These are phyloP conservation scores for Schizotus pectinicornis DNA, from an alignment of 2,888 invertebrate genomes.

Conservation along the genomic window DNA sequence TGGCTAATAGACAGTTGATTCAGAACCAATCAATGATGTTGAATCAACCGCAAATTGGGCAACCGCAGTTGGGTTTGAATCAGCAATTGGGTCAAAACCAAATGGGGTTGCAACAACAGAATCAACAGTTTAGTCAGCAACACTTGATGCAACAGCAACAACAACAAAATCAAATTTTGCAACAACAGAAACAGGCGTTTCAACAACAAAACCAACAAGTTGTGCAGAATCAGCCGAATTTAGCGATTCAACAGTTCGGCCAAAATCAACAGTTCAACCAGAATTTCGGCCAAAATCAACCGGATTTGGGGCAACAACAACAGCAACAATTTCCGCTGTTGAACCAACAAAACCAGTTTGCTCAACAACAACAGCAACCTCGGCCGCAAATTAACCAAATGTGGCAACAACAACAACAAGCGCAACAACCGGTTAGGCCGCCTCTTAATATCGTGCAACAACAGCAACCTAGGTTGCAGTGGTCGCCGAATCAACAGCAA, in stretches of 20 bases:
- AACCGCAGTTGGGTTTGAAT: constrained; percentile 2
- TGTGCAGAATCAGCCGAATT: constrained; percentile 62
- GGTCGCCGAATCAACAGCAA: constrained; percentile 46
- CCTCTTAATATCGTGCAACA: constrained; percentile 32
- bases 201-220: constrained; percentile 54
- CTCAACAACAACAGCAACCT: constrained; percentile 31
- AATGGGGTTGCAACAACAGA: constrained; percentile 53
- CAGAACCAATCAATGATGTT: constrained; percentile 28
- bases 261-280: constrained; percentile 58
- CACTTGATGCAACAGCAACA: constrained; percentile 35
- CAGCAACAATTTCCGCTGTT: constrained; percentile 31
- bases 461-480: constrained; percentile 45
- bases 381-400: constrained; percentile 24
- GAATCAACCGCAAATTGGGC: constrained; percentile 41
- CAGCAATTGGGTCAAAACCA: constrained; percentile 63
- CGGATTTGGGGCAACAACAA: constrained; percentile 24
- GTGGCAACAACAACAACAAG: constrained; percentile 32
- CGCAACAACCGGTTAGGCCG: constrained; percentile 31
- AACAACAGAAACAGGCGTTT: constrained; percentile 9
- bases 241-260: constrained; percentile 55
- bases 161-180: constrained; percentile 33
- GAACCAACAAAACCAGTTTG: constrained; percentile 50
- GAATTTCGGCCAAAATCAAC: constrained; percentile 59
- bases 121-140: constrained; percentile 54
- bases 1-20: constrained; percentile 39